Conservation (phyloP, 1,140 invertebrate species). For the Macrotrachela quadricornifera region DNA sequence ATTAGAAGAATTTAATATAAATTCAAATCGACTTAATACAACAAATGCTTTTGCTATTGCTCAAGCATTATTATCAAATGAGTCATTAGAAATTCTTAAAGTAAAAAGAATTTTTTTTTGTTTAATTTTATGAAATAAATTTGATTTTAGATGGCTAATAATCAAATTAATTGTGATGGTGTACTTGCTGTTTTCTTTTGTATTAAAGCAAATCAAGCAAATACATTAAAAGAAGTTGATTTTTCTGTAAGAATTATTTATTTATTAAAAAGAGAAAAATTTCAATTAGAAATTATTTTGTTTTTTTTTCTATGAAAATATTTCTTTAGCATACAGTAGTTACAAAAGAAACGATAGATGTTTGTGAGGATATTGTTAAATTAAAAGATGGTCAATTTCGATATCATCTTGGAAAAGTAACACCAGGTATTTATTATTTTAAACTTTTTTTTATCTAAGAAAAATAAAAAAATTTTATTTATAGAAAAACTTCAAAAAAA, state of each 20-base stretch:
- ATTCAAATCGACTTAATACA: slow-evolving; percentile 21
- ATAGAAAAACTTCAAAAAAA: too few species aligned
- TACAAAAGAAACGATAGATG: too few species aligned
- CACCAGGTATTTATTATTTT: too few species aligned
- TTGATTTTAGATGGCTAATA: slow-evolving; percentile 24
- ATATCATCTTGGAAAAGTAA: too few species aligned
- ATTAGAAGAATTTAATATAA: slow-evolving; percentile 22
- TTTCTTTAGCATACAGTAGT: too few species aligned
- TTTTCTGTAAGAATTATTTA: slow-evolving; percentile 17
- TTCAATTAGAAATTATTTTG: too few species aligned
- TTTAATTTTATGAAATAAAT: background rate
- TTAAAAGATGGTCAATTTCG: too few species aligned
- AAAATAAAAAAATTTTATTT: too few species aligned
- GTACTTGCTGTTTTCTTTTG: slow-evolving; percentile 21
- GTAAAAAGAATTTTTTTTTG: slow-evolving; percentile 10
- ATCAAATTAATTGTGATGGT: slow-evolving; percentile 25
- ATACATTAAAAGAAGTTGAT: slow-evolving; percentile 19
- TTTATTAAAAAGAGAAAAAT: too few species aligned
- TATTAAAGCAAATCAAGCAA: slow-evolving; percentile 19
- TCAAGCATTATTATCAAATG: slow-evolving; percentile 21
- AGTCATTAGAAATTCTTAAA: slow-evolving; percentile 19
- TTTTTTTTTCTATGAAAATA: background rate
- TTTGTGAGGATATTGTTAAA: too few species aligned
- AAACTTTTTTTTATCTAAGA: too few species aligned
- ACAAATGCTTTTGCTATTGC: slow-evolving; percentile 18